Evolutionary conservation across 1,140 invertebrate genomes (phyloP), one percentile per base, ranked within the genome.

Genomic region (Caenorhabditis brenneri): DNA sequence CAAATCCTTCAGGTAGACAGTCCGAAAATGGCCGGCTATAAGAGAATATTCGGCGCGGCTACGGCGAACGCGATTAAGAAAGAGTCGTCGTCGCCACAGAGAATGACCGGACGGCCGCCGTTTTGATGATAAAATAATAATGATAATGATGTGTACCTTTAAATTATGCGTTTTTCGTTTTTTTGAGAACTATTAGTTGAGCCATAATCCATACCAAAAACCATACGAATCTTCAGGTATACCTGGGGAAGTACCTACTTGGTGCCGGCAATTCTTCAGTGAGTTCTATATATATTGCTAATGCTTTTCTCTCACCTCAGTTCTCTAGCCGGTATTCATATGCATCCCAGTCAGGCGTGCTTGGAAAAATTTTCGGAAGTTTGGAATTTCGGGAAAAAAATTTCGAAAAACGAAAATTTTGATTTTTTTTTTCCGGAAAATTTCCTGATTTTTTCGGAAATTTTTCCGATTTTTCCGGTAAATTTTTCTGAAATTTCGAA

Each of bases 241-340:
- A 74, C 22, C 36, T 42, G 65, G 65, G 65, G n/a, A 74, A 74
- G 27, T 74, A 74, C 36, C 19, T 74, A 7, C 65, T 74, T 15
- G 19, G 36, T 4, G 46, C 65, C 10, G 65, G 65, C 65, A 42
- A 42, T 42, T 42, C 65, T 10, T 12, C 53, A 42, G 65, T 74
- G 36, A 74, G 65, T 74, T 24, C 3, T 46, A 2, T 5, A 27
- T 10, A 27, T 27, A 27, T 2, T 29, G 9, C 22, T 6, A 5
- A 6, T 55, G 1, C 10, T 27, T 7, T 27, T 55, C n/a, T 27
- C 5, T 9, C 10, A 10, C 24, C 7, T 55, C 24, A 10, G 7
- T 24, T 55, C 48, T 19, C 48, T 51, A 51, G 5, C 48, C 48
- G n/a, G 15, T 60, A 7, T 60, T 60, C 1, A n/a, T n/a, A n/a